phyloP scores from a whole-genome alignment of 2,797 vertebrate species.

The Okamejei kenojei region DNA sequence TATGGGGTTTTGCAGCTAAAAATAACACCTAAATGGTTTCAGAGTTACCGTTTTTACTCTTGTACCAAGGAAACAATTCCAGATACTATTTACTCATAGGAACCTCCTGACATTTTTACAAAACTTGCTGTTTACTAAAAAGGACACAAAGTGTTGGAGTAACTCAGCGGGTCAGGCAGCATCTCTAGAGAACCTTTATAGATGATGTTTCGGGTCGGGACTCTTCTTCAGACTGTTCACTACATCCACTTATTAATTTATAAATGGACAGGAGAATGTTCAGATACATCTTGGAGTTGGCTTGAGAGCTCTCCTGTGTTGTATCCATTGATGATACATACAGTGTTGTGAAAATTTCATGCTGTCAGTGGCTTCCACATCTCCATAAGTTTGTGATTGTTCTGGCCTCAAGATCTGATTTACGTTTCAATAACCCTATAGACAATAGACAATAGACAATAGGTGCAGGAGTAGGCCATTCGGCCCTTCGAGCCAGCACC shows the following conservation, averaged over 20 bases:
- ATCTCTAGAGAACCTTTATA: no score
- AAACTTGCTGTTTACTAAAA: background rate
- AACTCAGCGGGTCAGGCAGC: no score
- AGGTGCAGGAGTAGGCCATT: no score
- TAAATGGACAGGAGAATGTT: no score
- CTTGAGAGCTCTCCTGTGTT: background rate
- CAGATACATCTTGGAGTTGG: no score
- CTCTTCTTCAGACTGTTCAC: no score
- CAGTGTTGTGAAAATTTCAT: background rate
- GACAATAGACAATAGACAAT: no score
- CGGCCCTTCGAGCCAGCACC: no score
- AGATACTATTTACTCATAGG: background rate
- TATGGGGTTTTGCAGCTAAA: background rate
- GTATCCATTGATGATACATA: background rate
- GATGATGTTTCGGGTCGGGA: no score
- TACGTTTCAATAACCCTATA: background rate
- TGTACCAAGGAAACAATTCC: background rate
- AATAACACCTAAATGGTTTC: background rate
- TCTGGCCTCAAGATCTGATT: background rate
- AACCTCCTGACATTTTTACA: background rate
- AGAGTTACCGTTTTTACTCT: background rate
- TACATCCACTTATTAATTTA: background rate
- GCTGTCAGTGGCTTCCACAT: no score
- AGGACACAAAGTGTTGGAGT: no score
- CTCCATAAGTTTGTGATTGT: background rate